Conservation (phyloP, 1,140 invertebrate species). For the Lethrus apterus region DNA sequence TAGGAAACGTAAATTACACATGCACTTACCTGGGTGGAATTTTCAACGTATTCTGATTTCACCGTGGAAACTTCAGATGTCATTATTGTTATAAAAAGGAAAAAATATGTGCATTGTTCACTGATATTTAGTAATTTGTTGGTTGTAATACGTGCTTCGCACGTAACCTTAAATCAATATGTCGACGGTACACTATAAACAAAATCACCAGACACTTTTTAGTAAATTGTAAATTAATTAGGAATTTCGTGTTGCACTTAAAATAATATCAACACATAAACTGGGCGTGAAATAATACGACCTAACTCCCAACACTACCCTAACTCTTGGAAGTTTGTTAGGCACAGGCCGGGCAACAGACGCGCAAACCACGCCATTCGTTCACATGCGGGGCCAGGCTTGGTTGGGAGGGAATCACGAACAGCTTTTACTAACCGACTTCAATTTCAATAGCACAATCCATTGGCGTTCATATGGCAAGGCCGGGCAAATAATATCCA, state of each 20-base stretch:
- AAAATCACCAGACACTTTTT: conserved; percentile 8
- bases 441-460: no score
- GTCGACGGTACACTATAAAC: no score
- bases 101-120: conserved; percentile 22
- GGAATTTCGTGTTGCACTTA: no score
- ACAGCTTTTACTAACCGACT: no score
- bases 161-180: conserved; percentile 18
- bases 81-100: conserved; percentile 23
- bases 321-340: conserved; percentile 26
- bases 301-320: conserved; percentile 29
- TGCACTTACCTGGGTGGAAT: conserved; percentile 25
- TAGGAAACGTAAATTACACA: conserved; percentile 8
- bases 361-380: conserved; percentile 39
- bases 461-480: no score
- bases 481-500: no score
- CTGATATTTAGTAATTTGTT: conserved; percentile 14
- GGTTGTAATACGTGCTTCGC: conserved; percentile 20
- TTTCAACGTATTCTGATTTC: conserved; percentile 28
- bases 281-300: conserved; percentile 28
- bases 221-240: neutral
- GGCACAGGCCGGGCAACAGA: conserved; percentile 35
- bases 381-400: conserved; percentile 31
- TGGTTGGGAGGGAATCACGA: conserved; percentile 28
- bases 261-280: conserved; percentile 25
- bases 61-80: conserved; percentile 24